These are phyloP conservation scores for Corythaixoides concolor DNA, from an alignment of 2,113 vertebrate genomes.

Conservation along the genomic window DNA sequence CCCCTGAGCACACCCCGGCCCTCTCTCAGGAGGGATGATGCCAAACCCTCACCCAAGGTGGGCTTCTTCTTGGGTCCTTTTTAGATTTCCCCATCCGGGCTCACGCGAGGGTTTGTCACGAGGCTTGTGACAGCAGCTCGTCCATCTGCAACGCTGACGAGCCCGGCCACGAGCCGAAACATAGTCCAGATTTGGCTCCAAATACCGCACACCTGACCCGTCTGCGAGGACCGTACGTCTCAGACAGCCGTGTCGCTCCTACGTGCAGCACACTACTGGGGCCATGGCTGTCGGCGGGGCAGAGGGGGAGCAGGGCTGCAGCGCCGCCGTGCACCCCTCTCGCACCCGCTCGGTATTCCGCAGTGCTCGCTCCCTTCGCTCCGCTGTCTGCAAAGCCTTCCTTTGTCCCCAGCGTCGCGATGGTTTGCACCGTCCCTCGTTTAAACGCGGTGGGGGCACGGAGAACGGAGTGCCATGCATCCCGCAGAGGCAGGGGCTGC, in stretches of 20 bases:
- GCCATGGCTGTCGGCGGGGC: too few species aligned
- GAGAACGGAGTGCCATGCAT: not conserved
- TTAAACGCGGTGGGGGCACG: not conserved
- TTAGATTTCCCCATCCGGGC: not conserved
- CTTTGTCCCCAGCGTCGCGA: too few species aligned
- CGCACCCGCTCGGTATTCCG: too few species aligned
- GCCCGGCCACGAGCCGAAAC: not conserved
- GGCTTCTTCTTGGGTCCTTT: not conserved
- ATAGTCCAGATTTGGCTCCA: not conserved
- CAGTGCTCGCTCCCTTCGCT: too few species aligned
- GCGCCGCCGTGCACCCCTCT: too few species aligned
- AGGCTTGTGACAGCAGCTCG: not conserved
- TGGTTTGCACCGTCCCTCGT: too few species aligned
- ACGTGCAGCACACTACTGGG: fast-evolving
- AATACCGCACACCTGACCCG: fast-evolving
- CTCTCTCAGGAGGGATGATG: not conserved
- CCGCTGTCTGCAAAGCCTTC: too few species aligned
- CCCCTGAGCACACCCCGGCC: not conserved
- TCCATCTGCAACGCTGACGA: not conserved
- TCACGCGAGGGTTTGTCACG: not conserved
- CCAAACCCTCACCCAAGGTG: not conserved
- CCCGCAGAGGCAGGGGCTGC: fast-evolving
- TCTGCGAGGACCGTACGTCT: not conserved
- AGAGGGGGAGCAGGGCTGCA: too few species aligned
- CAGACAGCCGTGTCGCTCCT: fast-evolving